Evolutionary conservation across 2,888 invertebrate genomes (phyloP).

Genomic region (Heteromyza rotundicornis): DNA sequence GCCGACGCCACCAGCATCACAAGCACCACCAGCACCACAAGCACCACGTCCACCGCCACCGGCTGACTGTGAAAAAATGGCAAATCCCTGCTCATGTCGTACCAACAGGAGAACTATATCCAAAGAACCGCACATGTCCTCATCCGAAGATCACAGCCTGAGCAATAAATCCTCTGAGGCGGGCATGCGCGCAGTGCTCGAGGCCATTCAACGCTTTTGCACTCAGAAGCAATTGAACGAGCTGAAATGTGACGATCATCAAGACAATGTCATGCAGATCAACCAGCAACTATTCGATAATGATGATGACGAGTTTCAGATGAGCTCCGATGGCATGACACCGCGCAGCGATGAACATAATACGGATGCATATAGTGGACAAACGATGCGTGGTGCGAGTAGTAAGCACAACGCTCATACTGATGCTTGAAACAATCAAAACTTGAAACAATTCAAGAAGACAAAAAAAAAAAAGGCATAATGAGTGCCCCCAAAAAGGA

Average conservation of each 20-base stretch:
- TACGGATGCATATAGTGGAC: conserved; percentile 1
- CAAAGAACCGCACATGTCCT: conserved; percentile 32
- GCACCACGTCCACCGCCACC: conserved; percentile 5
- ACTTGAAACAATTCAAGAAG: too few relatives aligned
- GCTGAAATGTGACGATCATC: conserved; percentile 30
- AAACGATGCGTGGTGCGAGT: conserved; percentile 28
- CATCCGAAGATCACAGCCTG: conserved; percentile 42
- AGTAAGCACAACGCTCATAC: conserved; percentile 25
- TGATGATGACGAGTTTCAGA: conserved; percentile 44
- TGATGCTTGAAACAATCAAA: too few relatives aligned
- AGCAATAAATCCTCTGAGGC: conserved; percentile 48
- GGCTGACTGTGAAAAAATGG: conserved; percentile 24
- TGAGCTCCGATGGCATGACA: conserved; percentile 48
- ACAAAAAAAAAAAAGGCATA: too few relatives aligned
- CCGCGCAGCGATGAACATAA: conserved; percentile 38
- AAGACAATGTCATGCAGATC: conserved; percentile 14
- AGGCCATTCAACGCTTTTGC: conserved; percentile 49
- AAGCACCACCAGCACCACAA: conserved; percentile 1
- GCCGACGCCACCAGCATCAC: not conserved
- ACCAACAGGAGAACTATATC: conserved; percentile 27
- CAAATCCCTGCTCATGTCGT: conserved; percentile 37
- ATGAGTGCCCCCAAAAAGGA: too few relatives aligned
- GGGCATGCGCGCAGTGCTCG: conserved; percentile 50
- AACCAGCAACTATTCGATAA: conserved; percentile 34
- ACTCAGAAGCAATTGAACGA: conserved; percentile 42